Base-by-base conservation (phyloP, 2,888 invertebrate genomes). In the Encarsia formosa region DNA sequence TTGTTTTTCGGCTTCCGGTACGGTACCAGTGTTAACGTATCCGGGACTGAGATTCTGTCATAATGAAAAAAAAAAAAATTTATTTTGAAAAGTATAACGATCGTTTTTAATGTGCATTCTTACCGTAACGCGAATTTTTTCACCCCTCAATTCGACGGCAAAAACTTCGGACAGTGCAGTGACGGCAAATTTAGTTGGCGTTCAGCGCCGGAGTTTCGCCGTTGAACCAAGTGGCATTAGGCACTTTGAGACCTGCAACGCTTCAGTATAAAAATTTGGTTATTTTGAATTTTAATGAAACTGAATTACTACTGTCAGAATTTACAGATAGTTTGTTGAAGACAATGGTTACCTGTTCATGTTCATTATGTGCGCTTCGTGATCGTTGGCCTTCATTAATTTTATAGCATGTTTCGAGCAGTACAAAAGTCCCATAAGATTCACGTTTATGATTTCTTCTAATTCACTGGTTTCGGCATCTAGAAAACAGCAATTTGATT, bases 151-250 rank as follows among this genome's bases (percentile, higher is more conserved):
- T 69, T 83, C 82, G 63, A 76, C 75, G 50, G 80, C 76, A 13
- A 80, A 68, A 37, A 79, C 79, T 66, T 81, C 79, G n/a, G 79
- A 77, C 23, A 82, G 65, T 37, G 79, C 80, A 18, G 77, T 78
- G 32, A 81, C 77, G 37, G 81, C 80, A 68, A 76, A 77, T 68
- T 82, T 83, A 24, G 80, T 78, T 29, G 79, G 80, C 73, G 61
- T 75, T 76, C 59, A 73, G 71, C 5, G 38, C n/a, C 4, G 49
- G 70, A 68, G n/a, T n/a, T n/a, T n/a, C n/a, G n/a, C 42, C 71
- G 71, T 54, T 73, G 71, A n/a, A n/a, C n/a, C 49, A 71, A 69
- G 64, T 77, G 77, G 34, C 78, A 77, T 52, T 73, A 64, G 52
- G 75, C 63, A 60, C 77, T 63, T n/a, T n/a, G n/a, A n/a, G n/a